These are phyloP conservation scores for Asbolus verrucosus DNA, from an alignment of 1,140 invertebrate species.

Conservation along the genomic window DNA sequence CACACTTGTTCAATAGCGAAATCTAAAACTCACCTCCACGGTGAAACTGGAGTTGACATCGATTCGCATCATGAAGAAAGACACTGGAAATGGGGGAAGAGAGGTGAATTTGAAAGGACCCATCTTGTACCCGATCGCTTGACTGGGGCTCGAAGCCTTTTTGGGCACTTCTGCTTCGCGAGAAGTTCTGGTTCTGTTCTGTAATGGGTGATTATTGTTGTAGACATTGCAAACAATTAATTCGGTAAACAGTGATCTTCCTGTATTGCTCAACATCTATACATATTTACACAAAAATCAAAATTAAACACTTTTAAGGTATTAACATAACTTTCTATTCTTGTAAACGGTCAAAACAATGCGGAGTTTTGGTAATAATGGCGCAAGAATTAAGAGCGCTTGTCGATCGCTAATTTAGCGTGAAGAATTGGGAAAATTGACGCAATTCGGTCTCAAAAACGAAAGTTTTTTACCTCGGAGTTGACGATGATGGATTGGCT, in stretches of 20 bases:
- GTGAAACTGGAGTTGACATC: conserved; percentile 59
- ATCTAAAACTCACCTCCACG: conserved; percentile 48
- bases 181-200: conserved; percentile 4
- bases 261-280: too few relatives aligned
- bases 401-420: too few relatives aligned
- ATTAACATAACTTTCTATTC: too few relatives aligned
- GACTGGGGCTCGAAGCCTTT: conserved; percentile 49
- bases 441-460: too few relatives aligned
- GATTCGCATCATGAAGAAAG: conserved; percentile 59
- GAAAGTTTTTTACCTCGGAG: conserved; percentile 41
- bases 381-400: too few relatives aligned
- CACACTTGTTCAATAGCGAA: neutral
- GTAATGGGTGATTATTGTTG: neutral
- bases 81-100: conserved; percentile 59
- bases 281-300: too few relatives aligned
- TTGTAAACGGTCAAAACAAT: too few relatives aligned
- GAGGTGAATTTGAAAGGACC: conserved; percentile 56
- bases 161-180: conserved; percentile 25
- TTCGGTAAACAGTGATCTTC: too few relatives aligned
- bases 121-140: conserved; percentile 53
- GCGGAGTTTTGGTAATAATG: too few relatives aligned
- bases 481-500: conserved; percentile 44
- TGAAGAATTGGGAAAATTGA: too few relatives aligned
- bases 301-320: too few relatives aligned
- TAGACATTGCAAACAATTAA: too few relatives aligned